phyloP scores from a whole-genome alignment of 1,140 invertebrate species.

The Drosophila burlai region DNA sequence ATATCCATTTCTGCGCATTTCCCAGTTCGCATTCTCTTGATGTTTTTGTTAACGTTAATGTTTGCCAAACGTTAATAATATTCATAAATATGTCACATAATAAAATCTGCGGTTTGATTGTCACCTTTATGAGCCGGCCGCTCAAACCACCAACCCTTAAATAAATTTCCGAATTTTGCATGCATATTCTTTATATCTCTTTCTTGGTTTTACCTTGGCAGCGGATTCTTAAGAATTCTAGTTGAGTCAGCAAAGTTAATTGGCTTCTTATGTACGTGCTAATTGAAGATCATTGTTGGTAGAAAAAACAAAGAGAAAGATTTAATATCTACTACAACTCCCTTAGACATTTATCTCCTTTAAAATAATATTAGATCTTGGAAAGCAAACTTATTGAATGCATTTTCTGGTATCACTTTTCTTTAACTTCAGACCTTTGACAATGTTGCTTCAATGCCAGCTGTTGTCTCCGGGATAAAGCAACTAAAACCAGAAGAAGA shows the following conservation, averaged over 20 bases:
- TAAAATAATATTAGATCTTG: not conserved
- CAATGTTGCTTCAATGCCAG: constrained; percentile 45
- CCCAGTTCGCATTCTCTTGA: constrained; percentile 31
- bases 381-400: not conserved
- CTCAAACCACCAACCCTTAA: constrained; percentile 5
- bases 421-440: constrained; percentile 13
- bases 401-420: not conserved
- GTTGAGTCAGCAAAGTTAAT: constrained; percentile 32
- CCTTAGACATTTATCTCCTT: not conserved
- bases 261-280: constrained; percentile 62
- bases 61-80: constrained; percentile 77
- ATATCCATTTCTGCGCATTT: constrained; percentile 56
- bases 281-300: constrained; percentile 62
- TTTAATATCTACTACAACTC: too few relatives aligned
- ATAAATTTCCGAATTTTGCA: constrained; percentile 2
- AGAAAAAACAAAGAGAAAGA: not conserved
- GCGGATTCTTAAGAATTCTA: constrained; percentile 6
- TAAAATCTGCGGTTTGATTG: constrained; percentile 65
- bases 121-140: constrained; percentile 36
- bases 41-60: constrained; percentile 39
- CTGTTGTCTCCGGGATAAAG: constrained; percentile 41
- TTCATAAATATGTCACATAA: constrained; percentile 82
- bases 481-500: constrained; percentile 44
- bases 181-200: constrained; percentile 5
- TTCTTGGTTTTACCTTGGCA: not conserved